Evolutionary conservation across 1,140 invertebrate genomes (phyloP).

Genomic region (Pemphigus obesinymphae): DNA sequence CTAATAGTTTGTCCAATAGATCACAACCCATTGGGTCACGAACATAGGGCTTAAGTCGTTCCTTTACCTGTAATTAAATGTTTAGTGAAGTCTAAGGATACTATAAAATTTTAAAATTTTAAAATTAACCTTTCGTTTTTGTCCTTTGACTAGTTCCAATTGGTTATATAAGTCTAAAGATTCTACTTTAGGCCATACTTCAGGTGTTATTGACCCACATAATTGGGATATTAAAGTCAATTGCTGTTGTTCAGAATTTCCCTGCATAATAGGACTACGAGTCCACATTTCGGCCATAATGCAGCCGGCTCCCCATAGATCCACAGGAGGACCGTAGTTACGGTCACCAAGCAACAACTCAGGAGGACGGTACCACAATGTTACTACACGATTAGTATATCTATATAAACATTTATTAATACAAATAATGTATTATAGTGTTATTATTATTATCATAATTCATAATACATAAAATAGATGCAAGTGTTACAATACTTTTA

Average conservation of each 20-base stretch:
- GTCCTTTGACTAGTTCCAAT: conserved; percentile 84
- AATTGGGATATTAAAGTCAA: conserved; percentile 90
- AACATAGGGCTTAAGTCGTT: conserved; percentile 83
- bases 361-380: conserved; percentile 95
- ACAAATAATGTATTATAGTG: not conserved
- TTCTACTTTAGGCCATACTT: conserved; percentile 93
- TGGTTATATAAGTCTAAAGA: conserved; percentile 86
- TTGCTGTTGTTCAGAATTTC: conserved; percentile 93
- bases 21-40: conserved; percentile 90
- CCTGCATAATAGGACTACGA: conserved; percentile 70
- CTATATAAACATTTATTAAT: conserved; percentile 50
- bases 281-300: conserved; percentile 99
- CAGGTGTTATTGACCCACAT: conserved; percentile 91
- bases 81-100: not conserved
- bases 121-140: conserved; percentile 73
- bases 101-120: not conserved
- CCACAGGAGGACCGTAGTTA: conserved; percentile 94
- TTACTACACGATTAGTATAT: conserved; percentile 97
- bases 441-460: not conserved
- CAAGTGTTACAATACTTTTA: no score
- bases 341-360: conserved; percentile 83
- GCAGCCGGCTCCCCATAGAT: conserved; percentile 97
- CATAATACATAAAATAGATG: no score
- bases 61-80: conserved; percentile 63
- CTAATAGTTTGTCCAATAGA: conserved; percentile 86